phyloP scores from a whole-genome alignment of 2,797 vertebrate species.

The Phoxinus dragarum region DNA sequence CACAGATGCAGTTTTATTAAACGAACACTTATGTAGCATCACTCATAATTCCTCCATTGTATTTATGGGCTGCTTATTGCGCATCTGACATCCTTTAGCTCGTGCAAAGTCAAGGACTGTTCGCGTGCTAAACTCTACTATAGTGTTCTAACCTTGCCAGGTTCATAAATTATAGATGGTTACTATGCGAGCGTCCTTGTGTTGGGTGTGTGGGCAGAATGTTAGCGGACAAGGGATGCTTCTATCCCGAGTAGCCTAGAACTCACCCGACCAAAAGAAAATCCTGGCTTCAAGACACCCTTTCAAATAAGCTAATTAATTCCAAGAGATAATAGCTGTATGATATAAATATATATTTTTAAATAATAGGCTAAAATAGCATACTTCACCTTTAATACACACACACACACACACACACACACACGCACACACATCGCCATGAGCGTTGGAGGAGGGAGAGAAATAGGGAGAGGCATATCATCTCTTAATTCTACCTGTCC shows the following conservation, averaged over 20 bases:
- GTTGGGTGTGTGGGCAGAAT: conserved; percentile 6
- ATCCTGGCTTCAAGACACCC: neutral
- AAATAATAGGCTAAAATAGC: too few species aligned
- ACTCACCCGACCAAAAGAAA: neutral
- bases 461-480: neutral
- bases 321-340: neutral
- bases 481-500: conserved; percentile 19
- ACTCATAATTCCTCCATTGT: neutral
- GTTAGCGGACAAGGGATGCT: neutral
- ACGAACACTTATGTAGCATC: neutral
- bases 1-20: neutral
- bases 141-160: conserved; percentile 4
- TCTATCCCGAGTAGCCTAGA: neutral
- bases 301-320: neutral
- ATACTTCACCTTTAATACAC: too few species aligned
- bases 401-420: too few species aligned
- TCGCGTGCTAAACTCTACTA: conserved; percentile 32
- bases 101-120: conserved; percentile 16
- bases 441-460: conserved; percentile 5
- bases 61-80: neutral
- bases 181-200: conserved; percentile 1
- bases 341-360: neutral
- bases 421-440: neutral
- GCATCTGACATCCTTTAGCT: neutral
- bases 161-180: conserved; percentile 11